Conservation (phyloP, 2,888 invertebrate species). For the Pemphredon lugubris region DNA sequence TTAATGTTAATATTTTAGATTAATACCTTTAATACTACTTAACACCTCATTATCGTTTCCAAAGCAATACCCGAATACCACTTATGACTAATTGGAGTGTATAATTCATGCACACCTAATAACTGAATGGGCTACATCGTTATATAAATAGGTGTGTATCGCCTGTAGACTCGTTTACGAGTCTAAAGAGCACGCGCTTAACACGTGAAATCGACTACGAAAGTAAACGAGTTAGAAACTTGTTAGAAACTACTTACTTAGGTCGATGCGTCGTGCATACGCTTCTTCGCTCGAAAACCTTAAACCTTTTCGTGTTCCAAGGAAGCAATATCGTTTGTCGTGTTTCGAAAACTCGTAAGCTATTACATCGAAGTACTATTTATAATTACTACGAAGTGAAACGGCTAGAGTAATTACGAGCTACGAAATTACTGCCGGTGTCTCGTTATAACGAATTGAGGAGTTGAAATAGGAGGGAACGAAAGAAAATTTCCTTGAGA, state of each 20-base stretch:
- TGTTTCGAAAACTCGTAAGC: not conserved
- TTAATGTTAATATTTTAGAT: no score
- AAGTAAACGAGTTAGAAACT: slow-evolving; percentile 36
- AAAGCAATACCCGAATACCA: no score
- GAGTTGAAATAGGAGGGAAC: no score
- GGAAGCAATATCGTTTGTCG: not conserved
- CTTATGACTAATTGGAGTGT: not conserved
- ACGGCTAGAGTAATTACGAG: no score
- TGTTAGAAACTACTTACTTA: slow-evolving; percentile 27
- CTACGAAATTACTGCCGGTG: no score
- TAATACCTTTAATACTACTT: no score
- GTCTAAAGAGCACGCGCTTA: not conserved
- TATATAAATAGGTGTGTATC: not conserved
- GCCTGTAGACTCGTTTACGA: not conserved
- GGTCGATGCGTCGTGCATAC: not conserved
- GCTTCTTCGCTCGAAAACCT: not conserved
- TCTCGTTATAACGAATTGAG: no score
- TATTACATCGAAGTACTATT: no score
- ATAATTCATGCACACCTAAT: not conserved
- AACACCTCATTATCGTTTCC: no score
- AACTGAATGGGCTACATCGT: not conserved
- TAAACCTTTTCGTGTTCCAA: not conserved
- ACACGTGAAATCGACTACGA: slow-evolving; percentile 16
- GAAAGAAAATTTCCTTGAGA: no score
- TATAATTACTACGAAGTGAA: no score